Conservation (phyloP, 2,888 invertebrate genomes). For the Cryptocephalus primarius region DNA sequence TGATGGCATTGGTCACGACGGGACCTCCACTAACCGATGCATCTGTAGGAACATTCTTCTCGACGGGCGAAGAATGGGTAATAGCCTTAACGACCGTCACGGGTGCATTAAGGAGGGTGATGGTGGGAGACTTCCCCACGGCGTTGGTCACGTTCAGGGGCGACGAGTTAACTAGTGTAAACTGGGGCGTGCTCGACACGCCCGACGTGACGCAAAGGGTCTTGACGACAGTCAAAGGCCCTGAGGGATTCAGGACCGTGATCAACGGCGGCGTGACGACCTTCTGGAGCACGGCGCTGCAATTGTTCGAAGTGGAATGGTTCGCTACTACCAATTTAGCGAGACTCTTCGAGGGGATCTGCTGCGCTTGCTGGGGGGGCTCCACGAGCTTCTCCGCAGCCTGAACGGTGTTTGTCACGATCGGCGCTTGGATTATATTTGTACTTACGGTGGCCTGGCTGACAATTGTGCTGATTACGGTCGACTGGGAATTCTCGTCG, state of each 20-base stretch:
- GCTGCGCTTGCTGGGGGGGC: conserved; percentile 2
- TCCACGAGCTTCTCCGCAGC: conserved; percentile 6
- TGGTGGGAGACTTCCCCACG: conserved; percentile 28
- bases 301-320: conserved; percentile 13
- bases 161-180: conserved; percentile 31
- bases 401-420: conserved; percentile 6
- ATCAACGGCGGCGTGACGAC: conserved; percentile 31
- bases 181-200: conserved; percentile 29
- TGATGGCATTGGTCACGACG: conserved; percentile 8
- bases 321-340: conserved; percentile 25
- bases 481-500: conserved; percentile 3
- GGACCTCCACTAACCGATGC: conserved; percentile 2
- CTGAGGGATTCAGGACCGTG: conserved; percentile 33
- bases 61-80: conserved; percentile 3
- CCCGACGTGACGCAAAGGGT: conserved; percentile 31
- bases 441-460: conserved; percentile 9
- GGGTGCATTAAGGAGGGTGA: conserved; percentile 33
- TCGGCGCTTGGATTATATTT: conserved; percentile 7
- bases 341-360: conserved; percentile 14
- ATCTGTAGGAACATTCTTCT: conserved; percentile 6
- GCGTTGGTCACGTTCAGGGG: conserved; percentile 29
- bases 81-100: conserved; percentile 33
- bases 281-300: conserved; percentile 22
- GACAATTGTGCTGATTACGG: conserved; percentile 4
- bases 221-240: conserved; percentile 34